Evolutionary conservation across 2,888 invertebrate species (phyloP), one percentile per base, ranked within the genome.

Genomic region (Pterobdella sp.): DNA sequence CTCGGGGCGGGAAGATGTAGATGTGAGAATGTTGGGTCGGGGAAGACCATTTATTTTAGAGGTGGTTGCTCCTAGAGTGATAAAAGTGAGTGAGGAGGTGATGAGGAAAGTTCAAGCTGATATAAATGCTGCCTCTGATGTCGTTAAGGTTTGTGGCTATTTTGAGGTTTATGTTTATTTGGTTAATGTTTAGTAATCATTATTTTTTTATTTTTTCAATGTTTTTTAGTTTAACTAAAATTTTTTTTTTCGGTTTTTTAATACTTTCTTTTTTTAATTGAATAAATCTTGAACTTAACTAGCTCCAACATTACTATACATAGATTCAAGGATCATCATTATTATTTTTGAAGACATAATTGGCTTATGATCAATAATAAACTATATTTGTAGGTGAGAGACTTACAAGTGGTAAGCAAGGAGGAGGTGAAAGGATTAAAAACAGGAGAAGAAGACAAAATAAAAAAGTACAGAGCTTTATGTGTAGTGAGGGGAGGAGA

Each of bases 1-100:
- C 1, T 94, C 95, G 72, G 96, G 97, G 0, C 87, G 98, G 56
- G 97, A 98, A 85, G 98, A 98, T 85, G 92, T 95, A 0, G 98
- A 98, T 85, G 97, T 97, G 0, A 86, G 94, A 74, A 96, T 93
- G 85, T 85, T 98, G 18, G 87, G 87, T 52, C 31, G 73, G 75
- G 97, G 97, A 0, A 86, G 97, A 10, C 97, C 97, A 0, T 98
- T 97, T 85, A 91, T 91, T 0, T 85, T 96, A 0, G 94, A 96
- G 86, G 87, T 83, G 70, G 75, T 81, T 0, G 88, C 91, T 83
- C 89, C 91, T 0, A 87, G 29, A 82, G 84, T 77, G 75, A 77
- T 80, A 14, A 76, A 72, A 49, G 84, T 90, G 76, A 83, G 85
- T 0, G 80, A 79, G 22, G 80, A 85, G 4, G 83, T 87, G 73